A percentile compares a stretch with the other conserved stretches of the same genome.
Conservation (phyloP, 2,797 vertebrate species). For the Chelonia mydas region DNA sequence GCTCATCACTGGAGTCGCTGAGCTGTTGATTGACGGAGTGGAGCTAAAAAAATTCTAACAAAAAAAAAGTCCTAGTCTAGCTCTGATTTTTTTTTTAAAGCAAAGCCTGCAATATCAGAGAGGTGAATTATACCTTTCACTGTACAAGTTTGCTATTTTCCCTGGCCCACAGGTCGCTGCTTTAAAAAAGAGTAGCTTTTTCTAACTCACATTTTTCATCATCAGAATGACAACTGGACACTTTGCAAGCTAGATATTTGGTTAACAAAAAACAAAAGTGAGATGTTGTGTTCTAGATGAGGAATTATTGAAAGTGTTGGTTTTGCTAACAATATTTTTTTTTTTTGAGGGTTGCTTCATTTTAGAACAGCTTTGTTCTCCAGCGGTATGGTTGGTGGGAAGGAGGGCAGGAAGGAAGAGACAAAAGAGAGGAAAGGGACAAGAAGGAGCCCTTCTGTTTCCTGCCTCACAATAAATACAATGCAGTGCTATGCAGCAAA, state of each 20-base stretch:
- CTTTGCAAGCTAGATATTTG: not conserved
- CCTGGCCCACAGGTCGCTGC: not conserved
- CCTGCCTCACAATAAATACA: not conserved
- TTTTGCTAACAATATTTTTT: not conserved
- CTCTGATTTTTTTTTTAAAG: not conserved
- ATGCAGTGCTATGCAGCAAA: not conserved
- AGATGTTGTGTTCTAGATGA: not conserved
- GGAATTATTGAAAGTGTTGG: not conserved
- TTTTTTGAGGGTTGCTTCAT: not conserved
- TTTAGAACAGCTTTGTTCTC: not conserved
- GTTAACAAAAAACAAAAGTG: not conserved
- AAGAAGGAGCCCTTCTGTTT: not conserved
- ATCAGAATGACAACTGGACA: conserved; percentile 14
- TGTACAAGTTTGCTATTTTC: not conserved
- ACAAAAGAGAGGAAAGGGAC: not conserved
- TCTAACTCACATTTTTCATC: not conserved
- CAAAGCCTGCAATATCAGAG: not conserved
- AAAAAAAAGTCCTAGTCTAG: not conserved
- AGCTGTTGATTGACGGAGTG: conserved; percentile 42
- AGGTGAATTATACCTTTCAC: not conserved
- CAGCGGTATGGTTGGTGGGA: not conserved
- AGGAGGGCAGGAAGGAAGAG: not conserved
- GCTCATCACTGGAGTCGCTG: conserved; percentile 13
- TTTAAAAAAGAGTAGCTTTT: not conserved
- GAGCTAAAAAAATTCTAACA: conserved; percentile 4